These are phyloP conservation scores for Caenorhabditis angaria DNA, from an alignment of 2,888 invertebrate genomes.

Conservation along the genomic window DNA sequence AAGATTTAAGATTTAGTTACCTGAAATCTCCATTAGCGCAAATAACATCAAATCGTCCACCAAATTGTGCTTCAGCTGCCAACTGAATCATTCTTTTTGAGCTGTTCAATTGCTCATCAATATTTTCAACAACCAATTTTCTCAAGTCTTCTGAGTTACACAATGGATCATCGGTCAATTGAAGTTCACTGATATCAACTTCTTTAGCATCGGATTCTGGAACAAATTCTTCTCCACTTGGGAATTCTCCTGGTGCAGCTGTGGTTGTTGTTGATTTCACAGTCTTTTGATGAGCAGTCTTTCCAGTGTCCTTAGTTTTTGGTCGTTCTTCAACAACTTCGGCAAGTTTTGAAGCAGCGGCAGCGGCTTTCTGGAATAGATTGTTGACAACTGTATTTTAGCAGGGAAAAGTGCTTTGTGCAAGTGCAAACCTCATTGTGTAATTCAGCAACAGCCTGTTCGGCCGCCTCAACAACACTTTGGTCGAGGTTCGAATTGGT, in stretches of 20 bases:
- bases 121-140: constrained; percentile 66
- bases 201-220: constrained; percentile 45
- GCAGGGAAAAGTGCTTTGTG: background rate
- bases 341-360: constrained; percentile 49
- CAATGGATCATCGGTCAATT: constrained; percentile 68
- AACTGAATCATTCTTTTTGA: constrained; percentile 69
- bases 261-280: constrained; percentile 14
- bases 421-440: constrained; percentile 1
- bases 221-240: constrained; percentile 43
- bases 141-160: constrained; percentile 70
- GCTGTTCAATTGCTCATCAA: constrained; percentile 69
- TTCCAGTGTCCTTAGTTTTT: constrained; percentile 32
- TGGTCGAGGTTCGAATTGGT: background rate
- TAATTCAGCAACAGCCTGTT: background rate
- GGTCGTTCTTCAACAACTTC: constrained; percentile 48
- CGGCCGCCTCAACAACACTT: constrained; percentile 1
- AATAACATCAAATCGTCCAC: constrained; percentile 66
- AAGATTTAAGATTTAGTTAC: too few species aligned
- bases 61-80: constrained; percentile 70
- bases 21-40: constrained; percentile 69
- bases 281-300: constrained; percentile 22
- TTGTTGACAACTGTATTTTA: constrained; percentile 6
- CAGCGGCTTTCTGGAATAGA: constrained; percentile 27
- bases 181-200: constrained; percentile 59
- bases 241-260: constrained; percentile 28